Evolutionary conservation across 2,888 invertebrate genomes (phyloP).

Genomic region (Zygothrica quintamaculata): DNA sequence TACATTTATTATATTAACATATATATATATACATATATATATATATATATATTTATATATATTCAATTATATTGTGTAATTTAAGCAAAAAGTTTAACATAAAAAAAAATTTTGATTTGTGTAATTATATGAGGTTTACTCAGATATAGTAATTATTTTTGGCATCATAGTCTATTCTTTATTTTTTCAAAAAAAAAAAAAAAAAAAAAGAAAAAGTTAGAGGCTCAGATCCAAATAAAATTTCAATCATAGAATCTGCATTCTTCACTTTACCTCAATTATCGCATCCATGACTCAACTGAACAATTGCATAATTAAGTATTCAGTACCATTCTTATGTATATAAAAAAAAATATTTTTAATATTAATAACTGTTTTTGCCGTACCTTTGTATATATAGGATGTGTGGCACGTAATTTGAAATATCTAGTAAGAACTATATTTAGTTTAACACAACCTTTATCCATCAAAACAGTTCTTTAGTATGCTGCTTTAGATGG

Average conservation of each 20-base stretch:
- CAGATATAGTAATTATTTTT: no score
- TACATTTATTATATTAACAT: no score
- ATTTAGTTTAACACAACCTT: not conserved
- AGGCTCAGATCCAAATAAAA: not conserved
- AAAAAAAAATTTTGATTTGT: constrained; percentile 31
- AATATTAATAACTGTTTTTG: no score
- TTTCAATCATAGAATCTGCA: not conserved
- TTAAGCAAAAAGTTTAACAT: constrained; percentile 56
- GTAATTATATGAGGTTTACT: not conserved
- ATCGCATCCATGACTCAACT: not conserved
- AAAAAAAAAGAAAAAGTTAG: no score
- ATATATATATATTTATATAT: constrained; percentile 35
- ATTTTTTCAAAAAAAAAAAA: no score
- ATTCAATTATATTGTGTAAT: constrained; percentile 21
- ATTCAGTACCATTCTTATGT: constrained; percentile 1
- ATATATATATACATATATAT: no score
- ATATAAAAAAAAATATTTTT: no score
- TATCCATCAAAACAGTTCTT: constrained; percentile 25
- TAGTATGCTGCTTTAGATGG: constrained; percentile 68
- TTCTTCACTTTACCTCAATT: no score
- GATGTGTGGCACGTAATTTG: constrained; percentile 1
- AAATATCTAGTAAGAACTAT: constrained; percentile 1
- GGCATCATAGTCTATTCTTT: no score
- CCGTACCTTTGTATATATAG: no score
- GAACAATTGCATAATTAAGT: no score